Evolutionary conservation across 2,113 vertebrate species (phyloP), one percentile per base, ranked within the genome.

Genomic region (Aleadryas rufinucha): DNA sequence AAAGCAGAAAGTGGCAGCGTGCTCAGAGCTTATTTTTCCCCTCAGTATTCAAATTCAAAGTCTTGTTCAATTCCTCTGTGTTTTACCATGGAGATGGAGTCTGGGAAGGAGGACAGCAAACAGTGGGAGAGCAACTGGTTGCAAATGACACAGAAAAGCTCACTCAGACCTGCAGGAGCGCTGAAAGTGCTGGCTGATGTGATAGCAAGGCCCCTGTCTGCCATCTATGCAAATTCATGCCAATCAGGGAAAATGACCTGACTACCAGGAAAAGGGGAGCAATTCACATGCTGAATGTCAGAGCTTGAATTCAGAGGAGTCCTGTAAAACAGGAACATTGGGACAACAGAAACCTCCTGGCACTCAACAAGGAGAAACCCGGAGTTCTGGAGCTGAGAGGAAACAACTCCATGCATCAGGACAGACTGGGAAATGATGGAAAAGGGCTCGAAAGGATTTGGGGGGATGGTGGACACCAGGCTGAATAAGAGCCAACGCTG

Each of bases 311-410:
- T 16, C 56, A 70, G 19, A 37, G n/a, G 28, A 65, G 30, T 9
- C 15, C 30, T 50, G n/a, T 1, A 30, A 10, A 81, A 37, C 2
- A 6, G 35, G 52, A 61, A 13, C 28, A 45, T 0, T 21, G 23
- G 30, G 7, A 5, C 59, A 84, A 22, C 8, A 54, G 65, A 76
- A 91, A 50, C 17, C 31, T 71, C 35, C 4, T 27, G 22, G 19
- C 13, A 20, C 30, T 37, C 45, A 83, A 12, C 37, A 64, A 42
- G 19, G 72, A 77, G 64, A 64, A 72, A 3, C 21, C 14, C 39
- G 41, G 37, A 74, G 28, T 31, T 82, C n/a, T 63, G 31, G 11
- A 49, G 61, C 3, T 7, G 33, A 70, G 11, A 35, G 4, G 14
- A 41, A 59, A 59, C 1, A 50, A 30, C 7, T 80, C 37, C 70